Base-by-base conservation (phyloP, 2,888 invertebrate species). In the Harpagoxenus sublaevis region DNA sequence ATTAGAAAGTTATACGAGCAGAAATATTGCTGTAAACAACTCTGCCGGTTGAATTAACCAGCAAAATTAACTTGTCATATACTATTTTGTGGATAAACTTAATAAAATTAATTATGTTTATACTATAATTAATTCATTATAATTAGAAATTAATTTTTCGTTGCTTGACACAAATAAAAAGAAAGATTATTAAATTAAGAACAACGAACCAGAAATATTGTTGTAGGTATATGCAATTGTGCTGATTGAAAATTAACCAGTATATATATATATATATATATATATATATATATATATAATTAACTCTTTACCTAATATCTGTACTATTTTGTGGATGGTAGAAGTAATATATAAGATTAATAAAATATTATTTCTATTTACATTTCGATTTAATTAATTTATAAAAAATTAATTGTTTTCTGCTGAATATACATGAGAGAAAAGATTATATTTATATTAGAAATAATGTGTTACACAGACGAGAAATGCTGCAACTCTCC, bases 61-160 rank as follows among this genome's bases (percentile, higher is more conserved):
- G 15, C 6, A 31, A 60, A 31, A 60, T 60, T 60, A 31, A 60
- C 6, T 31, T 60, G 4, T 28, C 0, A 57, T 15, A 31, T 53
- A n/a, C 9, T 8, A 12, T 12, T 53, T 53, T 53, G n/a, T n/a
- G 3, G 8, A 23, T 28, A 28, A 0, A 12, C 31, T 12, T 5
- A 60, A 1, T 60, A 12, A 31, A 31, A 60, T 15, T 60, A 60
- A 60, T 60, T 31, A 3, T 31, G 8, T 60, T 6, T 23, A 23
- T 6, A 57, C 15, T 60, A 28, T 31, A 31, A 60, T 15, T 12
- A 60, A 60, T 31, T 23, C 23, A 23, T 60, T 60, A 31, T 23
- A 57, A 57, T 55, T 55, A 55, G 55, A 57, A 28, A 60, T 60
- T 60, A 53, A 53, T n/a, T 23, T 57, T 57, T 28, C 12, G 28